These are phyloP conservation scores for Hydrolagus colliei DNA, from an alignment of 2,797 vertebrate genomes.

Conservation along the genomic window DNA sequence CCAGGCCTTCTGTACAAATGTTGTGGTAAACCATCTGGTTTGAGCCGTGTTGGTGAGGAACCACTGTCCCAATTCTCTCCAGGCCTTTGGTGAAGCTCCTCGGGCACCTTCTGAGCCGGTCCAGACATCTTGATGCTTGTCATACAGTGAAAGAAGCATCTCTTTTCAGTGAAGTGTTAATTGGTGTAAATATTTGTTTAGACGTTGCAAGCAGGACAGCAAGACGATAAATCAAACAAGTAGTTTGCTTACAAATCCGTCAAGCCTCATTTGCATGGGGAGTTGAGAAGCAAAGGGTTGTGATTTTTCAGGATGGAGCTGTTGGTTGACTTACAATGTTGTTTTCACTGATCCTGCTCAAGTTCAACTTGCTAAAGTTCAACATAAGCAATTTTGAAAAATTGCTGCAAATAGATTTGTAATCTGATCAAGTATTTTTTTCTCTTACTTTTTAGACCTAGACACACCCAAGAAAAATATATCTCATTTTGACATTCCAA, in stretches of 20 bases:
- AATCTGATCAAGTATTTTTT: neutral
- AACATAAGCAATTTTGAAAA: neutral
- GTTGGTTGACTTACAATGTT: neutral
- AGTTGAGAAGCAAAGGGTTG: neutral
- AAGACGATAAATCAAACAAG: neutral
- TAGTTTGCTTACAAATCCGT: neutral
- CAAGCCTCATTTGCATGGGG: neutral
- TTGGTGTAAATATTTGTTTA: constrained; percentile 11
- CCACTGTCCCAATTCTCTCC: neutral
- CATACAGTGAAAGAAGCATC: neutral
- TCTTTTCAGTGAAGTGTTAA: constrained; percentile 8
- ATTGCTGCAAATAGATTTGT: neutral
- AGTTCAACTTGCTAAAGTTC: neutral
- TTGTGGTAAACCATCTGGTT: neutral
- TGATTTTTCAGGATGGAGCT: neutral
- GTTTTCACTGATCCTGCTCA: neutral
- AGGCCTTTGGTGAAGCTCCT: neutral
- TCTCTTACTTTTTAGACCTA: too few relatives aligned
- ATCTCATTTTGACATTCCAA: too few relatives aligned
- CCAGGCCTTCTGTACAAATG: neutral
- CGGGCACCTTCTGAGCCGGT: neutral
- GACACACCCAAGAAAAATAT: too few relatives aligned
- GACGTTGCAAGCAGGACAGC: neutral
- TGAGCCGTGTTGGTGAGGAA: neutral
- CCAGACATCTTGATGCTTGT: neutral